Conservation (phyloP, 1,140 invertebrate species). For the Heliconius hewitsoni region DNA sequence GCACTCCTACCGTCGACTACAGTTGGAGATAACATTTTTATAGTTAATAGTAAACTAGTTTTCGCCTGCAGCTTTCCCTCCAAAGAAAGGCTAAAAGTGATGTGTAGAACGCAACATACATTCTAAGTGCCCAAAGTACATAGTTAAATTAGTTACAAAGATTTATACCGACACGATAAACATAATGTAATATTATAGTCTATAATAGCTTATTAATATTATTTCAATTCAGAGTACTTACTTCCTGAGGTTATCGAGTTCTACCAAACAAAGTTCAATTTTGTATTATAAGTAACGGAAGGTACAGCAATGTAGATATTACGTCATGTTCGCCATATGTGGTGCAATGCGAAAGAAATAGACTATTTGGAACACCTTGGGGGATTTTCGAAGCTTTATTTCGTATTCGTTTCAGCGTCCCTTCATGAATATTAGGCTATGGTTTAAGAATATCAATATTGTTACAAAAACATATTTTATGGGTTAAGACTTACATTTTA, state of each 20-base stretch:
- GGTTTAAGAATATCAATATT: not conserved
- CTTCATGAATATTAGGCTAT: not conserved
- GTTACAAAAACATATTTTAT: not conserved
- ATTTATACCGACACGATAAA: too few species aligned
- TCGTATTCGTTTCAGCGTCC: constrained; percentile 13
- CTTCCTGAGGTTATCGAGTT: too few species aligned
- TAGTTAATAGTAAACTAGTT: not conserved
- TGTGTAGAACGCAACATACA: too few species aligned
- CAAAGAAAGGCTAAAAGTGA: too few species aligned
- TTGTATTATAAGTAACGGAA: not conserved
- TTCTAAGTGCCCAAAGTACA: too few species aligned
- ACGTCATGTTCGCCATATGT: not conserved
- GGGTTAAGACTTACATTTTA: too few species aligned
- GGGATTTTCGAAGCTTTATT: constrained; percentile 24
- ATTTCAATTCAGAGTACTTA: too few species aligned
- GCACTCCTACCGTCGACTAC: not conserved
- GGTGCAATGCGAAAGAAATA: constrained; percentile 34
- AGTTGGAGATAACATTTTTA: not conserved
- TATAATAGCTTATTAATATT: too few species aligned
- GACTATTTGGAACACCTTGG: constrained; percentile 16
- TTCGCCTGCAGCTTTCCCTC: too few species aligned
- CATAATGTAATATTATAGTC: too few species aligned
- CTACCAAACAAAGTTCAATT: too few species aligned
- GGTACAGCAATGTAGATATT: not conserved
- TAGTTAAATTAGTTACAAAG: too few species aligned